These are phyloP conservation scores for Cylindroiulus punctatus DNA, from an alignment of 2,888 invertebrate species.

Conservation along the genomic window DNA sequence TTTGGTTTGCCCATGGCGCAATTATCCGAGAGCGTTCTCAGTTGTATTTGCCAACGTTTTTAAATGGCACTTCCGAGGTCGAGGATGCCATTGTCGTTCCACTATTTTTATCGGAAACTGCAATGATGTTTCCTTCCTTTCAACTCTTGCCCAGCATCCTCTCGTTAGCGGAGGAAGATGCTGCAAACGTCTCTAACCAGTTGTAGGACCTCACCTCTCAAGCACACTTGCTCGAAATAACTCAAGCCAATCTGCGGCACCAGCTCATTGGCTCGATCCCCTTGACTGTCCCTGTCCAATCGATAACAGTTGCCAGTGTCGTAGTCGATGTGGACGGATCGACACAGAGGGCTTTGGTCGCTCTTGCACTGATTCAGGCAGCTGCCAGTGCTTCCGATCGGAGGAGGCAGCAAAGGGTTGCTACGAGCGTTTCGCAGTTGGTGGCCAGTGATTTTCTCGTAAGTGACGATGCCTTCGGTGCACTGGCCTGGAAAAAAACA, in stretches of 20 bases:
- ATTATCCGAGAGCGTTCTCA: neutral
- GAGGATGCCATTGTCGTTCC: neutral
- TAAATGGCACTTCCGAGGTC: neutral
- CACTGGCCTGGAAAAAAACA: constrained; percentile 64
- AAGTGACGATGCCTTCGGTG: constrained; percentile 67
- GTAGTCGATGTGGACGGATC: constrained; percentile 67
- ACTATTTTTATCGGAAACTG: neutral
- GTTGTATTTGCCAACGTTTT: neutral
- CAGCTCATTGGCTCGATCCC: constrained; percentile 62
- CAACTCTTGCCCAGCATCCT: neutral
- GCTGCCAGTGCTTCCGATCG: constrained; percentile 59
- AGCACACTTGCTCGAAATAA: constrained; percentile 68
- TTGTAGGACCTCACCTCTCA: constrained; percentile 63
- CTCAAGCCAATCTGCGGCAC: constrained; percentile 65
- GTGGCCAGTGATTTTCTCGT: constrained; percentile 67
- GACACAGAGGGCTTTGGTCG: constrained; percentile 67
- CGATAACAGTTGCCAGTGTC: constrained; percentile 66
- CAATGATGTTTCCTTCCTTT: neutral
- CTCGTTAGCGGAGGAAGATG: neutral
- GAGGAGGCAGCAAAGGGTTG: constrained; percentile 59
- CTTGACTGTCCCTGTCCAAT: constrained; percentile 67
- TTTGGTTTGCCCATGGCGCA: neutral
- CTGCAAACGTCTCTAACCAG: neutral
- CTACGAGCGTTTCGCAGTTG: constrained; percentile 66
- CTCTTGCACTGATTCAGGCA: constrained; percentile 62